phyloP scores from a whole-genome alignment of 2,113 vertebrate genomes.

The Hassar affinis region DNA sequence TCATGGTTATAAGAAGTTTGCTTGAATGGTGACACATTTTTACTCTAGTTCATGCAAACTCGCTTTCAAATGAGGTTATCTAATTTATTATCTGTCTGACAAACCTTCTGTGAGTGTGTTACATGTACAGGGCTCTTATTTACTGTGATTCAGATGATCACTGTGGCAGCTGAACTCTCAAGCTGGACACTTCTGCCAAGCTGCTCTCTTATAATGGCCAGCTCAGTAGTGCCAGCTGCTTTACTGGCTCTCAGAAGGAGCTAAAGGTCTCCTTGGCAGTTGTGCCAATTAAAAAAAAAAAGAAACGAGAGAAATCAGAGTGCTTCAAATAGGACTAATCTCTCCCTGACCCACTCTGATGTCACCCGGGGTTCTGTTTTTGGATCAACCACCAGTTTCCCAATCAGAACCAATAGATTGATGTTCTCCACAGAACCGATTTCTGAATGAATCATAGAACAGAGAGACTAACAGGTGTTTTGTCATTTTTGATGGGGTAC shows the following conservation, averaged over 20 bases:
- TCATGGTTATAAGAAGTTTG: neutral
- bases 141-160: constrained; percentile 4
- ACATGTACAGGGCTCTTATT: neutral
- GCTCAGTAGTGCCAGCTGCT: constrained; percentile 34
- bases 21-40: neutral
- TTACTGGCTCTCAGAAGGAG: constrained; percentile 5
- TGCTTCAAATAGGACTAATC: constrained; percentile 48
- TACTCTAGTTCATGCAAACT: neutral
- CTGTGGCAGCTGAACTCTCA: constrained; percentile 16
- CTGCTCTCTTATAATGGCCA: constrained; percentile 15
- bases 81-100: neutral
- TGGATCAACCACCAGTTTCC: neutral
- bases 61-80: neutral
- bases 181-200: constrained; percentile 25
- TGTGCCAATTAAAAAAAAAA: constrained; percentile 42
- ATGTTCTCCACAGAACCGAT: neutral
- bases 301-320: constrained; percentile 50
- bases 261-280: constrained; percentile 32
- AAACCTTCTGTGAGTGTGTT: constrained; percentile 2
- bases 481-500: neutral
- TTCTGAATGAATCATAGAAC: neutral
- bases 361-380: neutral
- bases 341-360: constrained; percentile 35
- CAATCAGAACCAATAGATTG: neutral
- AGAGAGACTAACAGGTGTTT: neutral